These are phyloP conservation scores for Podarcis lilfordi DNA, from an alignment of 2,797 vertebrate genomes.

Conservation along the genomic window DNA sequence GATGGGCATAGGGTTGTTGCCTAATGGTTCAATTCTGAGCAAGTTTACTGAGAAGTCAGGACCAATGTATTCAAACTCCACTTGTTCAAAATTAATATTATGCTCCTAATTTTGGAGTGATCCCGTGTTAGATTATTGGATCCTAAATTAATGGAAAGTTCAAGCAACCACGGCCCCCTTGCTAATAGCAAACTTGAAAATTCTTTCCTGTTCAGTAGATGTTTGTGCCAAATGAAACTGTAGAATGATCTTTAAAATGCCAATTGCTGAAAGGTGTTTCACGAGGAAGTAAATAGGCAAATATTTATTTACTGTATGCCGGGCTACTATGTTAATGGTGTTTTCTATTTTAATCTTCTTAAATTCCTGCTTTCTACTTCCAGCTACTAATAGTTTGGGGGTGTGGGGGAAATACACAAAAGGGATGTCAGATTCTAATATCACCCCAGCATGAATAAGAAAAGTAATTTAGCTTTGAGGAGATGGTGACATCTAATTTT, in stretches of 20 bases:
- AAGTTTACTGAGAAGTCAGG: not conserved
- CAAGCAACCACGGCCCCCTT: not conserved
- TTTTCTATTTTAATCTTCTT: slow-evolving; percentile 35
- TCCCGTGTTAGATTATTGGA: not conserved
- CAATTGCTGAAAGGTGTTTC: slow-evolving; percentile 53
- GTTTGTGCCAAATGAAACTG: slow-evolving; percentile 43
- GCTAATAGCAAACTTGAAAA: slow-evolving; percentile 28
- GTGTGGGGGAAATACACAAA: slow-evolving; percentile 41
- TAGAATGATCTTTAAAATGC: slow-evolving; percentile 59
- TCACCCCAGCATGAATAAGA: slow-evolving; percentile 61
- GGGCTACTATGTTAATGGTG: slow-evolving; percentile 56
- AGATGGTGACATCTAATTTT: slow-evolving; percentile 57
- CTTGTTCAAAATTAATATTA: not conserved
- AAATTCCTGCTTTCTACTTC: slow-evolving; percentile 60
- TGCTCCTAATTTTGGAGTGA: not conserved
- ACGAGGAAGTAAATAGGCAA: slow-evolving; percentile 61
- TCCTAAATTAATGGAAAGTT: not conserved
- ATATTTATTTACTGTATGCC: slow-evolving; percentile 65
- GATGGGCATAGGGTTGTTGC: not conserved
- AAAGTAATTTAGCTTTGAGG: slow-evolving; percentile 66
- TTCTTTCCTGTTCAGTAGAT: slow-evolving; percentile 41
- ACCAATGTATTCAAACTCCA: not conserved
- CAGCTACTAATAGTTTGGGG: slow-evolving; percentile 23
- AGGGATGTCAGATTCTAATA: slow-evolving; percentile 59
- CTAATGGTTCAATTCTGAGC: not conserved